Percentiles rank a stretch among this genome's conserved stretches.
phyloP scores from a whole-genome alignment of 2,888 invertebrate genomes.

The Drosophila helvetica region DNA sequence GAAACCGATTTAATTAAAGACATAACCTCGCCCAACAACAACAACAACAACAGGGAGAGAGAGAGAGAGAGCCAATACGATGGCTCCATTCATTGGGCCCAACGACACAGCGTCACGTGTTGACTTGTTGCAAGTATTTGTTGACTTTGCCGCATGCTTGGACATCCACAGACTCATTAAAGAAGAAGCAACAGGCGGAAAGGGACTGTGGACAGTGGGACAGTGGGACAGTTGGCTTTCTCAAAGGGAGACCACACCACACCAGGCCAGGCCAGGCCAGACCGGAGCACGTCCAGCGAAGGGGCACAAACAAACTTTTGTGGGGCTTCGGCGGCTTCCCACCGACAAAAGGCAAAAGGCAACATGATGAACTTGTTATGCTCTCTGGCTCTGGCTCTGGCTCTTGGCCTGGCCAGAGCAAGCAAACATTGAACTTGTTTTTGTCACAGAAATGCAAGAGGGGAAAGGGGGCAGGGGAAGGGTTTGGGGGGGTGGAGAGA shows the following conservation, averaged over 20 bases:
- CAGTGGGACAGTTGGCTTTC: background rate
- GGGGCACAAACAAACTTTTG: constrained; percentile 69
- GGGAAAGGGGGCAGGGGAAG: background rate
- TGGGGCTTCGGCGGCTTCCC: constrained; percentile 60
- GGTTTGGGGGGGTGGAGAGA: background rate
- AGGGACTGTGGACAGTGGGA: background rate
- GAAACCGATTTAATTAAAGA: constrained; percentile 36
- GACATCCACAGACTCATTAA: constrained; percentile 57
- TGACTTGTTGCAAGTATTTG: constrained; percentile 77
- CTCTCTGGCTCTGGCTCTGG: constrained; percentile 39
- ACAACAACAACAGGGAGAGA: too few relatives aligned
- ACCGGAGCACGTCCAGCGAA: constrained; percentile 45
- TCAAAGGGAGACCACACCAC: constrained; percentile 19
- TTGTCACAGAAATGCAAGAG: constrained; percentile 31
- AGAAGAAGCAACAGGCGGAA: constrained; percentile 30
- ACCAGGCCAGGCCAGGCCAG: constrained; percentile 12
- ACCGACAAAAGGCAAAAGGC: background rate
- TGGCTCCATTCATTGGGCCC: constrained; percentile 50
- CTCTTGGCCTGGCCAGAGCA: constrained; percentile 62
- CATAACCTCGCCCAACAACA: constrained; percentile 12
- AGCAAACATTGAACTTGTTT: constrained; percentile 79
- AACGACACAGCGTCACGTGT: constrained; percentile 62
- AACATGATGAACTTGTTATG: constrained; percentile 65
- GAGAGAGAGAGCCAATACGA: background rate
- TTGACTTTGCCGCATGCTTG: constrained; percentile 61